These are phyloP conservation scores for Epirrhoe alternata DNA, from an alignment of 2,888 invertebrate genomes.

Conservation along the genomic window DNA sequence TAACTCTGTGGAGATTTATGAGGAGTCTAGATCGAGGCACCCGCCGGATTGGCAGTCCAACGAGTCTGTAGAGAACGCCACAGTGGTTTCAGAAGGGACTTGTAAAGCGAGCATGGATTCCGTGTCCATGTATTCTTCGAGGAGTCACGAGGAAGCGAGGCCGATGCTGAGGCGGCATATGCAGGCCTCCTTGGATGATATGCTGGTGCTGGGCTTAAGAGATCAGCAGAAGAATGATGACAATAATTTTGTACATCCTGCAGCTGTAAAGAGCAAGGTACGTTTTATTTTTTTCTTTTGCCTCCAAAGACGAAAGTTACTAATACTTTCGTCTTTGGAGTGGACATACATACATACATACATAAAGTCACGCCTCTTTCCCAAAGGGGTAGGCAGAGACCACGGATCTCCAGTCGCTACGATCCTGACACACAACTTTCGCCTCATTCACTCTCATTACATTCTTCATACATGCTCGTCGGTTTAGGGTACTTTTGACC, in stretches of 20 bases:
- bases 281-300: constrained; percentile 17
- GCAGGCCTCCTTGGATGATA: constrained; percentile 86
- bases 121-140: constrained; percentile 85
- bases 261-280: constrained; percentile 75
- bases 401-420: no score
- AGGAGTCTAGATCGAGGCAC: constrained; percentile 62
- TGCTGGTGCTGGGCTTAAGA: constrained; percentile 78
- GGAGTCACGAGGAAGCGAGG: constrained; percentile 82
- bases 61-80: constrained; percentile 85
- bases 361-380: no score
- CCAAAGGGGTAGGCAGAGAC: no score
- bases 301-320: no score
- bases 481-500: no score
- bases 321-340: no score
- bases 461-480: no score
- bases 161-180: constrained; percentile 65
- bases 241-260: constrained; percentile 77
- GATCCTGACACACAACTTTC: no score
- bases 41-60: constrained; percentile 66
- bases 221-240: constrained; percentile 64
- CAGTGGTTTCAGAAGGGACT: constrained; percentile 71
- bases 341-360: no score
- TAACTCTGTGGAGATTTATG: constrained; percentile 77
- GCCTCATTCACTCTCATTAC: no score
- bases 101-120: constrained; percentile 81